Base-by-base conservation (phyloP, 2,113 vertebrate species). In the Heloderma charlesbogerti region DNA sequence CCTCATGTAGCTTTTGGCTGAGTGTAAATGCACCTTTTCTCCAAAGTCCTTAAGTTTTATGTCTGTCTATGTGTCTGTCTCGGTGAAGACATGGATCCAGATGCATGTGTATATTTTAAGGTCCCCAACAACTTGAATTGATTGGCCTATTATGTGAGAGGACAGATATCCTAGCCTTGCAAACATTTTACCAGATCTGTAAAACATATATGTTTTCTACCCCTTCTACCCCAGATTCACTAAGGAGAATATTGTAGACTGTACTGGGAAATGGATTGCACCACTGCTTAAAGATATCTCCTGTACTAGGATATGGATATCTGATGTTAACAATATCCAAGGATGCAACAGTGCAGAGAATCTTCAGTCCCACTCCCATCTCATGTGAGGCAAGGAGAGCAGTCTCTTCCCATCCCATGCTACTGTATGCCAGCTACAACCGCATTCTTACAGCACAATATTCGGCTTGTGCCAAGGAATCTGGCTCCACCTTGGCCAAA, bases 1-100 rank as follows among this genome's bases (percentile, higher is more conserved):
- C 90, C 34, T 94, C 86, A 87, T 91, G 84, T 94, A 91, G 90
- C 67, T 95, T 96, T 94, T 95, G 95, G 96, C 94, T 90, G 82
- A 92, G 78, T 2, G 86, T 18, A 94, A 92, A 94, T 48, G 10
- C 69, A 63, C 57, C 37, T 93, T 96, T 93, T 92, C 69, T 94
- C 88, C 79, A 69, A 95, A 83, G 94, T 88, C 83, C 22, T 71
- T 86, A n/a, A 34, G n/a, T 15, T 85, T 37, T 75, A 71, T 51
- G 40, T 34, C 7, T 71, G 40, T 34, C 15, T 86, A 15, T 31
- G 43, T 57, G 15, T 86, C 71, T 88, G 16, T 6, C 51, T 67
- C 40, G 27, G 20, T n/a, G 75, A 77, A 48, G 67, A n/a, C 66
- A 75, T 27, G 7, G 18, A 66, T 25, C 57, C 22, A 60, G 8